A percentile compares a stretch with the other conserved stretches of the same genome.
These are phyloP conservation scores for Campylomormyrus tamandua DNA, from an alignment of 2,113 vertebrate genomes.

Conservation along the genomic window DNA sequence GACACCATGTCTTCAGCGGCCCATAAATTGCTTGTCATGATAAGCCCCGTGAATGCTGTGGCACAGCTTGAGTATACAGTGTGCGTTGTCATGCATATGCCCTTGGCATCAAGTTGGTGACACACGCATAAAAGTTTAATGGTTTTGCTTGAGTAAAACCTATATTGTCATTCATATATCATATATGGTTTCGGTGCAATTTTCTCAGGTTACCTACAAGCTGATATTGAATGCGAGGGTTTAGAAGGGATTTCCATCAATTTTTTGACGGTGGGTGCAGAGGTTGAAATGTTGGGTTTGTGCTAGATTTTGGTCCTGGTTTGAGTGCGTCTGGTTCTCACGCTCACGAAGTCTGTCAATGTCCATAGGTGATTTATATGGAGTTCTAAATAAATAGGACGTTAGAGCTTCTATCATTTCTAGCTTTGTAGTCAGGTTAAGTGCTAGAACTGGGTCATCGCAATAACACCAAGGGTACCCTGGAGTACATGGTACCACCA, in stretches of 20 bases:
- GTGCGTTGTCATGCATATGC: neutral
- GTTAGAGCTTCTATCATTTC: neutral
- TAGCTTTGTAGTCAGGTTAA: neutral
- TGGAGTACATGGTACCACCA: neutral
- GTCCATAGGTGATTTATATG: neutral
- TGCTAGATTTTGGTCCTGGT: neutral
- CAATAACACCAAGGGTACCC: neutral
- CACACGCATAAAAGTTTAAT: neutral
- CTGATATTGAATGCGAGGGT: neutral
- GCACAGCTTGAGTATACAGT: neutral
- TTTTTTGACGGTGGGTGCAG: neutral
- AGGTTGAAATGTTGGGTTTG: neutral
- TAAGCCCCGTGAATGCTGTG: neutral
- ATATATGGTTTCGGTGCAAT: neutral
- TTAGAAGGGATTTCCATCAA: neutral
- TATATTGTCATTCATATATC: neutral
- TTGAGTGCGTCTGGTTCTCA: neutral
- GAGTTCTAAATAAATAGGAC: neutral
- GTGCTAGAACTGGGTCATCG: neutral
- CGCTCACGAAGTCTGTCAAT: neutral
- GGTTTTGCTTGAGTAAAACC: neutral
- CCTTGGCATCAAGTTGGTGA: conserved; percentile 4
- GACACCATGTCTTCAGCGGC: neutral
- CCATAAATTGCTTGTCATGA: conserved; percentile 9
- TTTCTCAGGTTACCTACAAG: neutral